Conservation (phyloP, 2,888 invertebrate species). For the Hyles lineata region DNA sequence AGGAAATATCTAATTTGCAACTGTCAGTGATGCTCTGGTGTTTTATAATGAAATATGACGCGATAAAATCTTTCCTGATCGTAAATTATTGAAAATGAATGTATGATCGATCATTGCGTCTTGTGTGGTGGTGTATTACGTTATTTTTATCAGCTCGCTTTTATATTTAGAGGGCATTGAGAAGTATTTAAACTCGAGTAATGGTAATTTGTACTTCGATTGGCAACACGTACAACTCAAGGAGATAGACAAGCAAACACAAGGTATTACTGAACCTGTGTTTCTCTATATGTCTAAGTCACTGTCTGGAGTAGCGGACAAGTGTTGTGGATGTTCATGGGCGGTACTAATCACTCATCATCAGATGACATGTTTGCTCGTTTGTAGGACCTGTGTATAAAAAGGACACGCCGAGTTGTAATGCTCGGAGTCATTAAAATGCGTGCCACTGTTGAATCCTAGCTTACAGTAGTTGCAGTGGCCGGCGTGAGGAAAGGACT, state of each 20-base stretch:
- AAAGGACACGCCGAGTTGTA: too few species aligned
- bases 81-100: neutral
- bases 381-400: too few species aligned
- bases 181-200: neutral
- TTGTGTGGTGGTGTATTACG: neutral
- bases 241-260: neutral
- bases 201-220: neutral
- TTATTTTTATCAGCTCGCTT: neutral
- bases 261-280: too few species aligned
- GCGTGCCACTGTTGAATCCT: too few species aligned
- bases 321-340: too few species aligned
- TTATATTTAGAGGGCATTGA: neutral
- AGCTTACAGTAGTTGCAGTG: too few species aligned
- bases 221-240: neutral
- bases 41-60: neutral
- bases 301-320: too few species aligned
- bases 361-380: too few species aligned
- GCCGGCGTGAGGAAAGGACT: too few species aligned
- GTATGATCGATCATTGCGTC: neutral
- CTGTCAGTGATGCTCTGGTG: conserved; percentile 5
- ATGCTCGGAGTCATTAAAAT: too few species aligned
- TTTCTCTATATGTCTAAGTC: too few species aligned
- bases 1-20: conserved; percentile 24
- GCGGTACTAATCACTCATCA: too few species aligned
- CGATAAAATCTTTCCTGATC: conserved; percentile 1